A percentile compares a stretch with the other conserved stretches of the same genome.
phyloP scores from a whole-genome alignment of 2,113 vertebrate species.

The Anseranas semipalmata region DNA sequence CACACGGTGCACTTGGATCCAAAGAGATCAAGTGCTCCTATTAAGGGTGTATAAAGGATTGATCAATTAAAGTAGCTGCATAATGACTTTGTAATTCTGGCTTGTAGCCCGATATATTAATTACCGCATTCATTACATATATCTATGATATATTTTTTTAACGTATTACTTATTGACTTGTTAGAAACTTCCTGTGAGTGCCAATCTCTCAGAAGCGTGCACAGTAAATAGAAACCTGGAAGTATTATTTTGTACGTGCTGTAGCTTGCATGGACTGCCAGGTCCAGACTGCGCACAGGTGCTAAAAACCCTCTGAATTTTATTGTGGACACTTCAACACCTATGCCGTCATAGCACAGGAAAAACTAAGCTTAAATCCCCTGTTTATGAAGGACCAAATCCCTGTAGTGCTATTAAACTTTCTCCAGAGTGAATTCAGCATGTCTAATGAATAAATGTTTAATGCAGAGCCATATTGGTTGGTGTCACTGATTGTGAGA shows the following conservation, averaged over 20 bases:
- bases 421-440: neutral
- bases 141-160: neutral
- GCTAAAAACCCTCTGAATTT: neutral
- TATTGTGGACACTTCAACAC: neutral
- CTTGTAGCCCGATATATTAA: neutral
- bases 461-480: neutral
- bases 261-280: neutral
- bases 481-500: conserved; percentile 11
- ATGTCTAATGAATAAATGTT: conserved; percentile 36
- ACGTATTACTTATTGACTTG: neutral
- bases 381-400: conserved; percentile 45
- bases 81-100: neutral
- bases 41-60: neutral
- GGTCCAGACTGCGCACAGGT: neutral
- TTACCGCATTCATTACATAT: neutral
- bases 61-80: neutral
- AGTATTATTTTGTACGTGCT: neutral
- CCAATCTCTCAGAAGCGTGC: neutral
- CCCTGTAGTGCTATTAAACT: conserved; percentile 28
- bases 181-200: neutral
- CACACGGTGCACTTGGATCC: neutral
- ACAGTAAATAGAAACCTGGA: neutral
- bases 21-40: neutral
- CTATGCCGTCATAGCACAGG: neutral
- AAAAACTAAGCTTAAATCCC: neutral